phyloP scores from a whole-genome alignment of 2,797 vertebrate genomes.

The Nothura maculosa region DNA sequence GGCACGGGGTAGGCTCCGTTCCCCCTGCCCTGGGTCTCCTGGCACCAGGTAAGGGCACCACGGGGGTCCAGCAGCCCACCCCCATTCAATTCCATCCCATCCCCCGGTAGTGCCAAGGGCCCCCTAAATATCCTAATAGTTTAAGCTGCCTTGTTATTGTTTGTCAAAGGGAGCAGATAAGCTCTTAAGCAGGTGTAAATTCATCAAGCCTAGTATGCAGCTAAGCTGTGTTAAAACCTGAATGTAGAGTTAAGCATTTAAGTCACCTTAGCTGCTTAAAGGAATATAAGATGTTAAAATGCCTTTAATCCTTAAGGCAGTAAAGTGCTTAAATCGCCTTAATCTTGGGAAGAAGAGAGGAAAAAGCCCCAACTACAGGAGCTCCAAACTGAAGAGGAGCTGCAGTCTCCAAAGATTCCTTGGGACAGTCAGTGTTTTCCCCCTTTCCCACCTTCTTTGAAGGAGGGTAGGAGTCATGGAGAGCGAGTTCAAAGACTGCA shows the following conservation, averaged over 20 bases:
- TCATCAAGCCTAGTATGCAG: neutral
- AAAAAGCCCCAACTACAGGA: neutral
- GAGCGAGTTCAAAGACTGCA: neutral
- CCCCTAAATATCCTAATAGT: neutral
- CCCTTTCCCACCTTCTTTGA: neutral
- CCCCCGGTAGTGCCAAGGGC: neutral
- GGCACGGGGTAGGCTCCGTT: too few species aligned
- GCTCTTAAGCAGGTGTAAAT: neutral
- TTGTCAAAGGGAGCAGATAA: neutral
- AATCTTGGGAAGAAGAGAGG: neutral
- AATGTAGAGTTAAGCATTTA: constrained; percentile 14
- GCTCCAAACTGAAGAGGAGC: neutral
- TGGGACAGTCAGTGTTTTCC: neutral
- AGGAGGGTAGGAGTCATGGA: neutral
- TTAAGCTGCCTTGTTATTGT: neutral
- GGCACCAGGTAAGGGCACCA: neutral
- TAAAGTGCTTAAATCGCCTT: neutral
- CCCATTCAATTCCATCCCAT: too few species aligned
- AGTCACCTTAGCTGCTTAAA: constrained; percentile 18
- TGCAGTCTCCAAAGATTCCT: neutral
- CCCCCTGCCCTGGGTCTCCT: too few species aligned
- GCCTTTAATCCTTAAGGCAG: neutral
- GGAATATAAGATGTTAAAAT: constrained; percentile 12
- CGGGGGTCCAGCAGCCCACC: too few species aligned
- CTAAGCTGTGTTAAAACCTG: constrained; percentile 4